A percentile compares a stretch with the other conserved stretches of the same genome.
Conservation (phyloP, 2,888 invertebrate genomes). For the Cataglyphis albicans region DNA sequence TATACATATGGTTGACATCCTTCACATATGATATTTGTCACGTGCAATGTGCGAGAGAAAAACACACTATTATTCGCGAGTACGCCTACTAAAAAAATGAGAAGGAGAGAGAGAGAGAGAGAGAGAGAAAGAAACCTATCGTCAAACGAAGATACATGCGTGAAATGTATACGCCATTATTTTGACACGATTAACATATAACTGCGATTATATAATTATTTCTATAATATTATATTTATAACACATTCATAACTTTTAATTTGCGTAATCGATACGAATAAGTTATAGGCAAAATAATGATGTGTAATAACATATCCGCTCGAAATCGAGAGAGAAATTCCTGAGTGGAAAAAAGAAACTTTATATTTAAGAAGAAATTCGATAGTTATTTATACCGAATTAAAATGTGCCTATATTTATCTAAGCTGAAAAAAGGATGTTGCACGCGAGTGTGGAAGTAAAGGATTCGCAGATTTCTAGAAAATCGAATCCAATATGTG, state of each 20-base stretch:
- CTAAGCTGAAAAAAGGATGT: slow-evolving; percentile 20
- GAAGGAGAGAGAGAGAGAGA: not conserved
- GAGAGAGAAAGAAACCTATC: slow-evolving; percentile 1
- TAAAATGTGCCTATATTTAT: slow-evolving; percentile 19
- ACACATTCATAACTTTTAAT: not conserved
- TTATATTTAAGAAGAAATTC: not conserved
- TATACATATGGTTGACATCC: slow-evolving; percentile 24
- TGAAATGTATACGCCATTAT: not conserved
- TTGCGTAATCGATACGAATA: not conserved
- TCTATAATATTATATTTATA: not conserved
- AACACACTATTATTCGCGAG: slow-evolving; percentile 12
- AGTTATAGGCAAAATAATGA: not conserved
- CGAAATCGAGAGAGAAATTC: not conserved
- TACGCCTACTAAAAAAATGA: slow-evolving; percentile 17
- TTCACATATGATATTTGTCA: slow-evolving; percentile 40
- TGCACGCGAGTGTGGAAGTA: not conserved
- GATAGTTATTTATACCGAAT: not conserved
- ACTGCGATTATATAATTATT: not conserved
- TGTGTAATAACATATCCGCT: not conserved
- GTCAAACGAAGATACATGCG: not conserved
- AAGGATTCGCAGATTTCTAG: slow-evolving; percentile 28
- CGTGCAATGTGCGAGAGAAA: not conserved
- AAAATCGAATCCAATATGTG: slow-evolving; percentile 41
- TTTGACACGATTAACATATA: not conserved
- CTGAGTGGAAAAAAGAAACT: not conserved